Percentiles rank a stretch among this genome's conserved stretches.
phyloP scores from a whole-genome alignment of 1,140 invertebrate genomes.

The Anthonomus grandis region DNA sequence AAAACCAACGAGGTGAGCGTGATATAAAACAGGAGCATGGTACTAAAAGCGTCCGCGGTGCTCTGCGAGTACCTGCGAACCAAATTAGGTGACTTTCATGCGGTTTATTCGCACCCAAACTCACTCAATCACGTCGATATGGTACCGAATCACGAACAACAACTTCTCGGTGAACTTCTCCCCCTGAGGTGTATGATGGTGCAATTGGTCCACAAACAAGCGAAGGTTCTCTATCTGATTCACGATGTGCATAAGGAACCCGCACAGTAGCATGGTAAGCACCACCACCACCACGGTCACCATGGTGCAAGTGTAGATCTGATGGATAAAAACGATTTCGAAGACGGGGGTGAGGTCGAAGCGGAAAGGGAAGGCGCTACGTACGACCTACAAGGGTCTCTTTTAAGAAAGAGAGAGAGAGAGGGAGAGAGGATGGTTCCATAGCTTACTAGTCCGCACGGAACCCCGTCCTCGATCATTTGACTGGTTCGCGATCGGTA shows the following conservation, averaged over 20 bases:
- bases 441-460: conserved; percentile 31
- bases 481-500: conserved; percentile 10
- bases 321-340: conserved; percentile 34
- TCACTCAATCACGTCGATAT: conserved; percentile 36
- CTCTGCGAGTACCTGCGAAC: conserved; percentile 33
- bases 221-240: conserved; percentile 33
- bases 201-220: conserved; percentile 15
- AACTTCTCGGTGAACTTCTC: conserved; percentile 13
- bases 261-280: conserved; percentile 36
- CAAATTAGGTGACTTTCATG: not conserved
- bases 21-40: conserved; percentile 38
- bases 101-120: not conserved
- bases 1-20: conserved; percentile 39
- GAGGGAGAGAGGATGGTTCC: no score
- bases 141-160: conserved; percentile 30
- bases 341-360: conserved; percentile 31
- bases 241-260: conserved; percentile 35
- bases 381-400: conserved; percentile 23
- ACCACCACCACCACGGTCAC: conserved; percentile 33
- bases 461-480: conserved; percentile 29
- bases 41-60: conserved; percentile 34
- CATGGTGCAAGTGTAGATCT: conserved; percentile 33
- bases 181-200: not conserved
- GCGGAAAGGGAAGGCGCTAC: conserved; percentile 33
- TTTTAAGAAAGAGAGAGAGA: not conserved